Percentiles rank a stretch among this genome's conserved stretches.
Conservation (phyloP, 2,113 vertebrate genomes). For the Nipponia nippon region DNA sequence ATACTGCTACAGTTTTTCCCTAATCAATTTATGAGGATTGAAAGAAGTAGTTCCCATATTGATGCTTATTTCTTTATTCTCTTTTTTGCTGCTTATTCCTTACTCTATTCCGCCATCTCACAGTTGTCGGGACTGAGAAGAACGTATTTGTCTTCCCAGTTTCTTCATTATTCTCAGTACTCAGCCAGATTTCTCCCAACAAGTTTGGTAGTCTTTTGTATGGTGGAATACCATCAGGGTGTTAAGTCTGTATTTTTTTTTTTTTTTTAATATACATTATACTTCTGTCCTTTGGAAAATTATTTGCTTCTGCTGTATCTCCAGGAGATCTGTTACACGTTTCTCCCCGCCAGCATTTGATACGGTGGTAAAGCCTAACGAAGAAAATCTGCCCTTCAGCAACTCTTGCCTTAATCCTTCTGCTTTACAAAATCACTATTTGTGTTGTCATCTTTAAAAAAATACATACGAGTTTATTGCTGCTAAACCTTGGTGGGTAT, state of each 20-base stretch:
- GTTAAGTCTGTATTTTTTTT: not conserved
- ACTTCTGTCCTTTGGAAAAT: not conserved
- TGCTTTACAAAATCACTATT: not conserved
- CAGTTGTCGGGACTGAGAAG: not conserved
- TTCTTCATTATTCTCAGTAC: not conserved
- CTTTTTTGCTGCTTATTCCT: not conserved
- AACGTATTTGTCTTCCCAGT: not conserved
- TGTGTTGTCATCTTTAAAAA: not conserved
- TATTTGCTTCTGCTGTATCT: not conserved
- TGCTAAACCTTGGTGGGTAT: not conserved
- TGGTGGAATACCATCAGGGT: no score
- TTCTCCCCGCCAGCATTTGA: not conserved
- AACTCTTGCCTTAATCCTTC: not conserved
- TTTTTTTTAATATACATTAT: not conserved
- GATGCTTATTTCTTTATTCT: not conserved
- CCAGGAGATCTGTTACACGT: accelerated
- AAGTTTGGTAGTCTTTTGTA: not conserved
- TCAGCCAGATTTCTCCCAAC: not conserved
- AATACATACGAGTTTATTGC: not conserved
- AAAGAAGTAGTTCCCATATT: not conserved
- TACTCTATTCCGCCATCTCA: not conserved
- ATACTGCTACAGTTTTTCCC: not conserved
- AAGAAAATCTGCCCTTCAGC: not conserved
- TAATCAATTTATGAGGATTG: not conserved
- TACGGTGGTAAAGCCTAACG: not conserved